Percentiles rank a stretch among this genome's conserved stretches.
These are phyloP conservation scores for Drosophila lowei DNA, from an alignment of 1,140 invertebrate species.

Conservation along the genomic window DNA sequence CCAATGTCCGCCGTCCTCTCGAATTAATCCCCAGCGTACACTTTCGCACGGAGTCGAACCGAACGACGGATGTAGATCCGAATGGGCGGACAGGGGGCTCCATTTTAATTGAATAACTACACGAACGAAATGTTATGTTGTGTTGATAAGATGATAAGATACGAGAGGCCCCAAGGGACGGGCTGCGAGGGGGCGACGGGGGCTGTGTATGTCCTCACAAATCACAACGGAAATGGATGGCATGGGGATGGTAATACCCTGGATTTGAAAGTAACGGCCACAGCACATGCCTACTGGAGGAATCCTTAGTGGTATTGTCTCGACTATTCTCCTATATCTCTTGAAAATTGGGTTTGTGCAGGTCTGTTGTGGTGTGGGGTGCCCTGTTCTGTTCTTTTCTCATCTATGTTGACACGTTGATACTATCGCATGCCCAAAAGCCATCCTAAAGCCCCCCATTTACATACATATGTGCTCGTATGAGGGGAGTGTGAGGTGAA, in stretches of 20 bases:
- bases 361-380: slow-evolving; percentile 3
- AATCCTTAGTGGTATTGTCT: no score
- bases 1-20: slow-evolving; percentile 1
- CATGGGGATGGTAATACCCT: no score
- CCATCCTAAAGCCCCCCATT: slow-evolving; percentile 62
- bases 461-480: slow-evolving; percentile 57
- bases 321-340: no score
- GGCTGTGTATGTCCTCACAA: slow-evolving; percentile 8
- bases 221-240: slow-evolving; percentile 4
- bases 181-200: background rate
- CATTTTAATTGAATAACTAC: slow-evolving; percentile 76
- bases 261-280: background rate
- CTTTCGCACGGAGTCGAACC: slow-evolving; percentile 25
- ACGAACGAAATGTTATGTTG: slow-evolving; percentile 55
- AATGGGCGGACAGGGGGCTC: slow-evolving; percentile 8
- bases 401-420: slow-evolving; percentile 8
- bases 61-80: background rate
- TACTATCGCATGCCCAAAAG: slow-evolving; percentile 26
- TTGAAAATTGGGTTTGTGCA: slow-evolving; percentile 19
- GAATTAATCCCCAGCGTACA: slow-evolving; percentile 73
- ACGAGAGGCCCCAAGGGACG: slow-evolving; percentile 16
- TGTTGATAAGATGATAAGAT: slow-evolving; percentile 58
- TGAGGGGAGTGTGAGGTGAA: slow-evolving; percentile 12
- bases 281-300: no score
- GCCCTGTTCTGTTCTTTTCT: background rate